Base-by-base conservation (phyloP, 2,888 invertebrate species). In the Nomada fabriciana region DNA sequence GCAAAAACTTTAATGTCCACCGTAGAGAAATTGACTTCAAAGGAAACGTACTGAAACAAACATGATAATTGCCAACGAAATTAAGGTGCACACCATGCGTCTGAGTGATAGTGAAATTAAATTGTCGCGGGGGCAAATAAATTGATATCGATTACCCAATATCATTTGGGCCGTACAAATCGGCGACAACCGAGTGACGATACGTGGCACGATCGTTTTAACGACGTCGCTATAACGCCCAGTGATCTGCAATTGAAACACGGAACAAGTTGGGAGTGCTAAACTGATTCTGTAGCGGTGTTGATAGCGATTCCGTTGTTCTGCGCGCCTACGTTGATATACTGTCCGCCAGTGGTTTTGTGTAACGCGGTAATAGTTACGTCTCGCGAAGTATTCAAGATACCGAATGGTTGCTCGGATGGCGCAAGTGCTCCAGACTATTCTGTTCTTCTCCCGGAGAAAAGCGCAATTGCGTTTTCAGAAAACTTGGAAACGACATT, bases 401-500 rank as follows among this genome's bases (percentile, higher is more conserved):
- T 43, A 36, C 4, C 9, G 36, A 65, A 65, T 15, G n/a, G 20
- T 11, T 2, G 42, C 4, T 18, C 20, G 4, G 3, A 23, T 13
- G 23, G 23, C 57, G 25, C 4, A 65, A 64, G 47, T 20, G 20
- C 72, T 10, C 9, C 20, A 42, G 52, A 47, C 47, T 15, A 15
- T 13, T 2, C 20, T n/a, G 7, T n/a, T 60, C 61, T 23, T 47
- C 20, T 20, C 55, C 18, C n/a, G 15, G 10, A n/a, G 47, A 15
- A 47, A 72, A 20, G 53, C 9, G 53, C 36, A 73, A 67, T 77
- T 55, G 47, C 77, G 29, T 77, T 77, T 67, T 55, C 61, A 73
- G 60, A 67, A 78, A 74, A 78, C 74, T 78, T 55, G 55, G 61
- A 2, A 61, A 78, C 61, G 67, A 74, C 68, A 78, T 75, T 69